phyloP scores from a whole-genome alignment of 2,888 invertebrate genomes.

The Limenitis arthemis region DNA sequence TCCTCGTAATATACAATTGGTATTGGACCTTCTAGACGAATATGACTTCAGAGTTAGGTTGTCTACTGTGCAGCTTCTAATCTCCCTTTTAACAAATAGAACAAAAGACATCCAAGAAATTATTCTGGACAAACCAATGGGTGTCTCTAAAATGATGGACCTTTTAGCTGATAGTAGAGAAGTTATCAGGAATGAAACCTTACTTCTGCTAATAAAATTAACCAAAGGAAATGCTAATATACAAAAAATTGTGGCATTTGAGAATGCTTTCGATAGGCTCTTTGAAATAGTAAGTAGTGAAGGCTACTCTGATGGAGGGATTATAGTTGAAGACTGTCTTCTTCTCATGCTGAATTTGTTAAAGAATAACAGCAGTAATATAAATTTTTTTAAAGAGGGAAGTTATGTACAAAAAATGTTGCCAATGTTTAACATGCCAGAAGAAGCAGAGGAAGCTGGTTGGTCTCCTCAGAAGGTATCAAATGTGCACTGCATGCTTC shows the following conservation, averaged over 20 bases:
- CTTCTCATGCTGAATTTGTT: slow-evolving; percentile 93
- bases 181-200: slow-evolving; percentile 94
- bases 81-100: slow-evolving; percentile 88
- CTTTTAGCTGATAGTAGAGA: slow-evolving; percentile 93
- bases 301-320: slow-evolving; percentile 94
- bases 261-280: slow-evolving; percentile 96
- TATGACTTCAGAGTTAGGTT: slow-evolving; percentile 95
- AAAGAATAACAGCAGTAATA: slow-evolving; percentile 96
- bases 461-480: slow-evolving; percentile 97
- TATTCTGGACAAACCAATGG: slow-evolving; percentile 93
- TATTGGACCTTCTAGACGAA: slow-evolving; percentile 91
- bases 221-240: slow-evolving; percentile 96
- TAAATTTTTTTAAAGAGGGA: slow-evolving; percentile 98
- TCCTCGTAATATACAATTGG: slow-evolving; percentile 84
- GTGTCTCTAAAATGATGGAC: slow-evolving; percentile 98
- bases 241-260: slow-evolving; percentile 99
- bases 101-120: slow-evolving; percentile 91
- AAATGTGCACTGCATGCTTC: slow-evolving; percentile 93
- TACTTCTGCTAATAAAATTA: slow-evolving; percentile 91
- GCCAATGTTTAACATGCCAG: slow-evolving; percentile 88
- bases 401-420: slow-evolving; percentile 93
- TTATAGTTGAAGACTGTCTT: slow-evolving; percentile 98
- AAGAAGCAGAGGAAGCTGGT: slow-evolving; percentile 78
- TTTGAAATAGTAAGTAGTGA: slow-evolving; percentile 94
- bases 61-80: slow-evolving; percentile 90